Evolutionary conservation across 1,140 invertebrate species (phyloP).

Genomic region (Brachionus manjavacas): DNA sequence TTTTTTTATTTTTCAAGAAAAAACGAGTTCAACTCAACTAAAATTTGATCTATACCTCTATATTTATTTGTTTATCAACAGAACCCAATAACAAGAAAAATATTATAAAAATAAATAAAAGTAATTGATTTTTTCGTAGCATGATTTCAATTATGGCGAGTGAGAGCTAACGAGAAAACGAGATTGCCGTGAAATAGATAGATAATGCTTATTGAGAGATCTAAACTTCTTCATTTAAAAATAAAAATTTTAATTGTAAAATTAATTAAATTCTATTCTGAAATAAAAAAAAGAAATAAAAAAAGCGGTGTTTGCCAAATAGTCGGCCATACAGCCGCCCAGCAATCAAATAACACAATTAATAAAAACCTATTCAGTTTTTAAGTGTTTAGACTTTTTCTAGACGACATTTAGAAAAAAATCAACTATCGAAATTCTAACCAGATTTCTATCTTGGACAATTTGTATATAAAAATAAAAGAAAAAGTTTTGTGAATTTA

Average conservation of each 20-base stretch:
- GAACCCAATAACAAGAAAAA: constrained; percentile 32
- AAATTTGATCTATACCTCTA: constrained; percentile 31
- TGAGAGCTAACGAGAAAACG: not conserved
- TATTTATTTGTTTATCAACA: constrained; percentile 32
- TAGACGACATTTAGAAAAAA: not conserved
- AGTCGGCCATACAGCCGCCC: not conserved
- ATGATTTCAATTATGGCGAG: constrained; percentile 15
- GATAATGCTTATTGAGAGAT: not conserved
- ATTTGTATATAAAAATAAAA: constrained; percentile 16
- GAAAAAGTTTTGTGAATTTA: not conserved
- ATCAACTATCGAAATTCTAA: not conserved
- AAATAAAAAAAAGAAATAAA: too few relatives aligned
- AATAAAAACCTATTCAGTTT: not conserved
- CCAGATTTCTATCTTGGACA: constrained; percentile 25
- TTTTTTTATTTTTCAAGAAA: not conserved
- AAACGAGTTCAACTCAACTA: not conserved
- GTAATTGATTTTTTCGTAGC: constrained; percentile 35
- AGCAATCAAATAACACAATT: not conserved
- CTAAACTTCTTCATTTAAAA: not conserved
- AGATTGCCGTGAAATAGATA: constrained; percentile 1
- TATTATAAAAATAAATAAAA: constrained; percentile 37
- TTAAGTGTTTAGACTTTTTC: not conserved
- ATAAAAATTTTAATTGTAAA: not conserved
- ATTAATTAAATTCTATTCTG: not conserved
- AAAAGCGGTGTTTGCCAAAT: not conserved